These are phyloP conservation scores for Forficula auricularia DNA, from an alignment of 1,140 invertebrate genomes.

Conservation along the genomic window DNA sequence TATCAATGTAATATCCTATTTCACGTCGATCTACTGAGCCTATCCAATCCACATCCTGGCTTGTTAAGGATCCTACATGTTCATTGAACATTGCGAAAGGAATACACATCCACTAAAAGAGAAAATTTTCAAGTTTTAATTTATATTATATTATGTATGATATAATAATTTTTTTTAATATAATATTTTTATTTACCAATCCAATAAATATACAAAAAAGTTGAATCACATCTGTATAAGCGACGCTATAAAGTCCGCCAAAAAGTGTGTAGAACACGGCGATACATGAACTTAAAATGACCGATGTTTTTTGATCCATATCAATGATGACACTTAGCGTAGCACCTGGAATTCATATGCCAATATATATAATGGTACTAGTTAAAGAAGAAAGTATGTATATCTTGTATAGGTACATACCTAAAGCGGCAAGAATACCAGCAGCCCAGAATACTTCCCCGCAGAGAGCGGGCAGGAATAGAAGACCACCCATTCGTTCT, in stretches of 20 bases:
- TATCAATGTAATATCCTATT: constrained; percentile 75
- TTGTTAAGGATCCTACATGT: constrained; percentile 57
- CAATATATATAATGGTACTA: neutral
- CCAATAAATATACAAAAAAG: constrained; percentile 97
- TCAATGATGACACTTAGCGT: constrained; percentile 92
- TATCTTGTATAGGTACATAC: constrained; percentile 26
- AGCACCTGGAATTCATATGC: constrained; percentile 40
- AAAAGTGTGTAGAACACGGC: constrained; percentile 95
- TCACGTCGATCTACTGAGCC: constrained; percentile 53
- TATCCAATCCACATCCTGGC: constrained; percentile 79
- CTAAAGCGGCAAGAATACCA: constrained; percentile 85
- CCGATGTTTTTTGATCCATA: constrained; percentile 78
- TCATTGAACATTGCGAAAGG: constrained; percentile 84
- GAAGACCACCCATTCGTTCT: constrained; percentile 84
- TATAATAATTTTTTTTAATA: neutral
- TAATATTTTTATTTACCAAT: constrained; percentile 40
- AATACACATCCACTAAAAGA: constrained; percentile 78
- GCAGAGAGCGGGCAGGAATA: constrained; percentile 89
- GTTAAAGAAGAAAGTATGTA: neutral
- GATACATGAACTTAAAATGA: constrained; percentile 87
- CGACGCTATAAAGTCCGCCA: constrained; percentile 93
- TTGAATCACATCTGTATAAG: constrained; percentile 97
- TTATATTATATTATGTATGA: neutral
- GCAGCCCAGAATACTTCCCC: constrained; percentile 97
- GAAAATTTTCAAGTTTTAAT: neutral